phyloP scores from a whole-genome alignment of 1,140 invertebrate genomes.

The Brachionus manjavacas region DNA sequence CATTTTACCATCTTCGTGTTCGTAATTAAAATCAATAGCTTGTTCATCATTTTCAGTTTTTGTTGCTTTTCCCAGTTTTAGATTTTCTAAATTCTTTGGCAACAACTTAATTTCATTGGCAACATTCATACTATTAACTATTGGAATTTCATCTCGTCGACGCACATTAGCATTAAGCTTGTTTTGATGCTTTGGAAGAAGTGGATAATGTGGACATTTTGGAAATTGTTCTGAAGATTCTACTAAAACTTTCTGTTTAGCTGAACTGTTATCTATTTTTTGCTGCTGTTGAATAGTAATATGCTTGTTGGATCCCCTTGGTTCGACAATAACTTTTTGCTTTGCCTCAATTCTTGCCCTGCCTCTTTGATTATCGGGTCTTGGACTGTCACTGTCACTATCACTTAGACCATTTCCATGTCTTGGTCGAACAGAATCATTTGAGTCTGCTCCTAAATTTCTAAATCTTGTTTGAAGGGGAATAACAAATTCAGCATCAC shows the following conservation, averaged over 20 bases:
- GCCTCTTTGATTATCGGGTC: background rate
- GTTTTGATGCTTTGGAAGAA: background rate
- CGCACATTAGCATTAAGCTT: too few relatives aligned
- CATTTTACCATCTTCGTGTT: background rate
- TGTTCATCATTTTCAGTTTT: background rate
- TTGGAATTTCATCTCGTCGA: background rate
- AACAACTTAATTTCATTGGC: background rate
- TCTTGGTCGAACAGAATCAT: too few relatives aligned
- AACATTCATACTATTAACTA: too few relatives aligned
- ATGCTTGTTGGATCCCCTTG: background rate
- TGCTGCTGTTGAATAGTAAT: background rate
- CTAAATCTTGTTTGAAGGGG: background rate
- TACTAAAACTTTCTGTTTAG: background rate
- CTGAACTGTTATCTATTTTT: background rate
- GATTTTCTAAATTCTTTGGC: background rate
- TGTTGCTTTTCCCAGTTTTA: background rate
- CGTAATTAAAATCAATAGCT: background rate
- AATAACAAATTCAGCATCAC: too few relatives aligned
- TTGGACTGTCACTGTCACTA: background rate
- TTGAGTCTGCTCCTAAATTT: too few relatives aligned
- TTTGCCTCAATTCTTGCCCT: background rate
- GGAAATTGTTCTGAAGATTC: background rate
- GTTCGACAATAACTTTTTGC: background rate
- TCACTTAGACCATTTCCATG: background rate
- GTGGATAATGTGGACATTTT: background rate